These are phyloP conservation scores for Heliothis virescens DNA, from an alignment of 1,140 invertebrate genomes.

Conservation along the genomic window DNA sequence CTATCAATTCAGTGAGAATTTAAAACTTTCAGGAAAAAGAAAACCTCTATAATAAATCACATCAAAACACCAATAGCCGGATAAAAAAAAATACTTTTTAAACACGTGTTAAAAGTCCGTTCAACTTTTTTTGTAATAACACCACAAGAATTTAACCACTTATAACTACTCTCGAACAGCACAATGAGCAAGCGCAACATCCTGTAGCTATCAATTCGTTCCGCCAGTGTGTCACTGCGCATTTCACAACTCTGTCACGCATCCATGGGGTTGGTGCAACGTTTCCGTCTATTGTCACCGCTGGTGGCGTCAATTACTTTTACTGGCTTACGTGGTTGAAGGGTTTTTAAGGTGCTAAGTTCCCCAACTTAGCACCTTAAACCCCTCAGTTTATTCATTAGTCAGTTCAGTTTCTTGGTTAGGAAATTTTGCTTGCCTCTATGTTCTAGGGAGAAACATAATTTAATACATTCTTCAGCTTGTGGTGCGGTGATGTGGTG, in stretches of 20 bases:
- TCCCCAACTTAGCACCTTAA: too few species aligned
- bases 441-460: too few species aligned
- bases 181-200: constrained; percentile 12
- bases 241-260: constrained; percentile 56
- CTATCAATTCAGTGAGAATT: not conserved
- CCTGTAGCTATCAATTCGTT: constrained; percentile 25
- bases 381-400: too few species aligned
- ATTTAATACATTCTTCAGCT: too few species aligned
- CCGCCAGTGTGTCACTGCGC: constrained; percentile 22
- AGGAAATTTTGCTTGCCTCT: too few species aligned
- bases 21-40: not conserved
- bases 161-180: not conserved
- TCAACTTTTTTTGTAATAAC: not conserved
- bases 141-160: not conserved
- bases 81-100: too few species aligned
- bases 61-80: too few species aligned
- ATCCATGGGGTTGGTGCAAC: constrained; percentile 45
- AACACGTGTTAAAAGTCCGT: too few species aligned
- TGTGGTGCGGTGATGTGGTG: too few species aligned
- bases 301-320: constrained; percentile 2
- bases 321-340: not conserved
- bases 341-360: too few species aligned
- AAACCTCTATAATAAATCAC: too few species aligned
- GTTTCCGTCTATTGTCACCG: constrained; percentile 55
- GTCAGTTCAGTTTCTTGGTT: too few species aligned